Percentiles rank a stretch among this genome's conserved stretches.
These are phyloP conservation scores for Gallinago nigripennis DNA, from an alignment of 2,797 vertebrate species.

Conservation along the genomic window DNA sequence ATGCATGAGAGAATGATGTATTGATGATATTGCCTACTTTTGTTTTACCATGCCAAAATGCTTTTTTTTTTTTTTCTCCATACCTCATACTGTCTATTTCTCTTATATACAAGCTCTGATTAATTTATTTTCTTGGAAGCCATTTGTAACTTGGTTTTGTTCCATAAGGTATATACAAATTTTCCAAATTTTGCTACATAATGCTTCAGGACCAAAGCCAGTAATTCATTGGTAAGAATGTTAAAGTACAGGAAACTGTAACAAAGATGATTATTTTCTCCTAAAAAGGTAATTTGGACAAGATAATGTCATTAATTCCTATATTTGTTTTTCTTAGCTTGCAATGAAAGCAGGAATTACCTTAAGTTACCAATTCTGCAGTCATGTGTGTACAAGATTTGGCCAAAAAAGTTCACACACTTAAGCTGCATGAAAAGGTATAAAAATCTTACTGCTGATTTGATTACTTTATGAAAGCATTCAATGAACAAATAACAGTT, in stretches of 20 bases:
- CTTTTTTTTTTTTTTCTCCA: not conserved
- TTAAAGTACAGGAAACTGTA: conserved; percentile 20
- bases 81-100: not conserved
- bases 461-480: not conserved
- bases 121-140: not conserved
- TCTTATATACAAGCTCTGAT: not conserved
- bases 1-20: not conserved
- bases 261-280: conserved; percentile 27
- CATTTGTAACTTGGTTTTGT: not conserved
- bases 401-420: not conserved
- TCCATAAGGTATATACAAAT: not conserved
- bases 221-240: not conserved
- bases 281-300: not conserved
- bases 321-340: conserved; percentile 8
- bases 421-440: not conserved
- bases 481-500: not conserved
- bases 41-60: not conserved
- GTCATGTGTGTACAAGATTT: not conserved
- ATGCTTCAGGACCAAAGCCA: not conserved
- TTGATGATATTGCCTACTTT: not conserved
- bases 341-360: not conserved
- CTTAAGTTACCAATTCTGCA: not conserved
- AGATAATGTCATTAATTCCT: not conserved
- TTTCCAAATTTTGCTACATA: not conserved
- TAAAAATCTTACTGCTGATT: not conserved